Evolutionary conservation across 1,140 invertebrate genomes (phyloP).

Genomic region (Aphidius ervi): DNA sequence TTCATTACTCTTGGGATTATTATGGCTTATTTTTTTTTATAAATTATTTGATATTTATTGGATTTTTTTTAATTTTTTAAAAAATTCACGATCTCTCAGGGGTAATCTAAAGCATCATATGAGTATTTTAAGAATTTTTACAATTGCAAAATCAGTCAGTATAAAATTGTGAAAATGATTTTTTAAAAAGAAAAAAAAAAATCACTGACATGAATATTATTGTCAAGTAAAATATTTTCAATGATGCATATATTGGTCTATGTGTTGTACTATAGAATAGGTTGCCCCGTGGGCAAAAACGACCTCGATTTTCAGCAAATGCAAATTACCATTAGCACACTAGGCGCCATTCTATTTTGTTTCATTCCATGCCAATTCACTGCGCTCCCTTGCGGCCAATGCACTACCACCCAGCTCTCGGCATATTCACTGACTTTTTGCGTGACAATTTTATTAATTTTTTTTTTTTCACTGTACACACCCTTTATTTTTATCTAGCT

Average conservation of each 20-base stretch:
- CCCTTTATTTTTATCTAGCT: no score
- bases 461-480: neutral
- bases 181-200: neutral
- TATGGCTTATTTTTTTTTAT: no score
- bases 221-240: neutral
- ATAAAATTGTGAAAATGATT: no score
- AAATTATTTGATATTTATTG: no score
- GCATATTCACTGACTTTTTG: slow-evolving; percentile 12
- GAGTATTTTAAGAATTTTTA: no score
- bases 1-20: no score
- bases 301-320: slow-evolving; percentile 18
- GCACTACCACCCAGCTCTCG: neutral
- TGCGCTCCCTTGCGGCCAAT: slow-evolving; percentile 18
- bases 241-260: neutral
- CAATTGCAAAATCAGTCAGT: no score
- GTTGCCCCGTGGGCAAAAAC: slow-evolving; percentile 19
- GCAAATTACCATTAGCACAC: slow-evolving; percentile 19
- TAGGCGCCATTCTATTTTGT: slow-evolving; percentile 16
- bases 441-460: slow-evolving; percentile 24
- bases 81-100: no score
- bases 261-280: neutral
- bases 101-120: no score
- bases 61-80: no score
- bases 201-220: neutral
- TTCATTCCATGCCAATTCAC: slow-evolving; percentile 21